phyloP scores from a whole-genome alignment of 2,113 vertebrate genomes.

The Formicarius rufipectus region DNA sequence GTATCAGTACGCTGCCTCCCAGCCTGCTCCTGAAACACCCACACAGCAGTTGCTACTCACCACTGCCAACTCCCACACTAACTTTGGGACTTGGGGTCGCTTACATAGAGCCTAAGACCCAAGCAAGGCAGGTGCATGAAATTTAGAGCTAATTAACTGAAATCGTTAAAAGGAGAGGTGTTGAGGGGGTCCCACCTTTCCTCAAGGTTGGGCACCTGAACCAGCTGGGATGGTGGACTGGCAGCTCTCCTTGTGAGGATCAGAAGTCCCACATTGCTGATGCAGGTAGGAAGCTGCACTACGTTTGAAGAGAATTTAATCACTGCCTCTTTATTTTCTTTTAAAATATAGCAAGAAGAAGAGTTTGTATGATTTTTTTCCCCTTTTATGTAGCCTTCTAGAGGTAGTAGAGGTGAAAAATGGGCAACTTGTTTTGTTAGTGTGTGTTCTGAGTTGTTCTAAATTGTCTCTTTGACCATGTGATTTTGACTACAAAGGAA shows the following conservation, averaged over 20 bases:
- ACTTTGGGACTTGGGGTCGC: neutral
- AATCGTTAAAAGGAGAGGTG: neutral
- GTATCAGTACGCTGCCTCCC: neutral
- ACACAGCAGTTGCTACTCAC: conserved; percentile 18
- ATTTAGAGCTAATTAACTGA: neutral
- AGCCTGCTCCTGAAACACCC: conserved; percentile 30
- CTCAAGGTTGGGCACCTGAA: neutral
- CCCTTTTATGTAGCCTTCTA: neutral
- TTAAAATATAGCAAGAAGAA: neutral
- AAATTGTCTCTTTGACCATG: neutral
- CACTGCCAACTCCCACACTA: neutral
- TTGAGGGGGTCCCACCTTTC: rapidly evolving
- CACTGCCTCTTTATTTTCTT: neutral
- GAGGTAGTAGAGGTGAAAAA: neutral
- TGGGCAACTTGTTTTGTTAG: neutral
- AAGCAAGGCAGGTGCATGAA: neutral
- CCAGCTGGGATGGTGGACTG: neutral
- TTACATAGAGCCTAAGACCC: neutral
- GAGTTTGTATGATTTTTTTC: neutral
- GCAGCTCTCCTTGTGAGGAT: neutral
- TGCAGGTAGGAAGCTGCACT: neutral
- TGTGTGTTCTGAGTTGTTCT: neutral
- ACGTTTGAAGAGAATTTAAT: neutral
- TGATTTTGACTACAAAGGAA: neutral
- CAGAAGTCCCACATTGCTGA: neutral